Evolutionary conservation across 2,113 vertebrate genomes (phyloP).

Genomic region (Isurus oxyrinchus): DNA sequence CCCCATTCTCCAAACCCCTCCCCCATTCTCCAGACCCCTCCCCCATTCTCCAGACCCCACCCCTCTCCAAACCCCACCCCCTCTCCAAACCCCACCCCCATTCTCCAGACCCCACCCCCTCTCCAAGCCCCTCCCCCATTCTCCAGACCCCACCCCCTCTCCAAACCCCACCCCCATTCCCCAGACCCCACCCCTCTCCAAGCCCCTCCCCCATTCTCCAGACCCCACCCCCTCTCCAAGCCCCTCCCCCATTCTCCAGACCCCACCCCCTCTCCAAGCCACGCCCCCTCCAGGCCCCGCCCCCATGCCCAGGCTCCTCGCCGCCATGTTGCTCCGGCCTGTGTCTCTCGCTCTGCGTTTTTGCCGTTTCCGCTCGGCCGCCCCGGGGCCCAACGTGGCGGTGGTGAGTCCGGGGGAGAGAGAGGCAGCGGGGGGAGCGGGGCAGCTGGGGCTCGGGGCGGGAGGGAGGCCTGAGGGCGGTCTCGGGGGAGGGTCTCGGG

Average conservation of each 20-base stretch:
- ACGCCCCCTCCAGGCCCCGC: fast-evolving
- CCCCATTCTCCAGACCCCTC: too few species aligned
- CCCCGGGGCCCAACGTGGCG: constrained; percentile 50
- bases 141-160: too few species aligned
- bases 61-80: too few species aligned
- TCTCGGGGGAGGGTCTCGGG: too few species aligned
- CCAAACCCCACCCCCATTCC: too few species aligned
- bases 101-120: too few species aligned
- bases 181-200: not conserved
- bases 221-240: not conserved
- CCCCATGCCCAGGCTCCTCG: not conserved
- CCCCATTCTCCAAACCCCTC: too few species aligned
- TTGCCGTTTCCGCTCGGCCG: constrained; percentile 38
- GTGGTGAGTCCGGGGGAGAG: constrained; percentile 48
- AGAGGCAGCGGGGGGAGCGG: not conserved
- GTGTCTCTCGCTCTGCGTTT: not conserved
- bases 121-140: not conserved
- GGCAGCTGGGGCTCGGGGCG: too few species aligned
- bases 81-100: too few species aligned
- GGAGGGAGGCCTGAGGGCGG: too few species aligned
- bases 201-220: not conserved
- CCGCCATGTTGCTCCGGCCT: constrained; percentile 32
- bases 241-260: too few species aligned
- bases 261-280: not conserved
- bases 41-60: too few species aligned